phyloP scores from a whole-genome alignment of 2,797 vertebrate species.

The Malurus leucopterus region DNA sequence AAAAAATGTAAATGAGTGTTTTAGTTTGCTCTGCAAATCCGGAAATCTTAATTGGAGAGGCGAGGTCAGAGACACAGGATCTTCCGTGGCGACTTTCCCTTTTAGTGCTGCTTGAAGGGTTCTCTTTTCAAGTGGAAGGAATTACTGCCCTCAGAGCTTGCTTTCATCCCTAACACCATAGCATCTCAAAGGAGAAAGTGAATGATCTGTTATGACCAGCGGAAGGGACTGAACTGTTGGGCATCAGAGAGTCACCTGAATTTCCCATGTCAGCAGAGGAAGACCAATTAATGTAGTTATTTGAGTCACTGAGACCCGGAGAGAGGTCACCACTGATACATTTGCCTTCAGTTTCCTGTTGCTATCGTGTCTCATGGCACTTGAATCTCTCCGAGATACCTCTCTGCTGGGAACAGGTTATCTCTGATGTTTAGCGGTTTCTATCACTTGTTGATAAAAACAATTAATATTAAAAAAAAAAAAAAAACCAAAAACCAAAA shows the following conservation, averaged over 20 bases:
- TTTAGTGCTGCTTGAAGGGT: neutral
- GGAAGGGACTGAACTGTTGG: neutral
- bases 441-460: neutral
- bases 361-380: neutral
- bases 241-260: neutral
- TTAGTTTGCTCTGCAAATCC: neutral
- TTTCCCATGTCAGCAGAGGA: neutral
- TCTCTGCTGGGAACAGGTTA: neutral
- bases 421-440: neutral
- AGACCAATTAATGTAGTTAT: neutral
- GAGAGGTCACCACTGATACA: neutral
- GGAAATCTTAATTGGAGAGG: neutral
- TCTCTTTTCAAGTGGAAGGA: constrained; percentile 1
- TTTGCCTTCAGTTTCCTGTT: neutral
- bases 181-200: neutral
- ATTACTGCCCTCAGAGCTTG: neutral
- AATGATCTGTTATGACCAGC: neutral
- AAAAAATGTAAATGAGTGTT: neutral
- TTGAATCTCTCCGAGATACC: neutral
- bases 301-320: neutral
- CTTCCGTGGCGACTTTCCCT: neutral
- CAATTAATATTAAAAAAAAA: neutral
- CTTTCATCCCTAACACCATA: neutral
- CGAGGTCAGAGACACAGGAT: neutral
- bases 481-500: no score